Evolutionary conservation across 2,113 vertebrate species (phyloP).

Genomic region (Pangasianodon hypophthalmus): DNA sequence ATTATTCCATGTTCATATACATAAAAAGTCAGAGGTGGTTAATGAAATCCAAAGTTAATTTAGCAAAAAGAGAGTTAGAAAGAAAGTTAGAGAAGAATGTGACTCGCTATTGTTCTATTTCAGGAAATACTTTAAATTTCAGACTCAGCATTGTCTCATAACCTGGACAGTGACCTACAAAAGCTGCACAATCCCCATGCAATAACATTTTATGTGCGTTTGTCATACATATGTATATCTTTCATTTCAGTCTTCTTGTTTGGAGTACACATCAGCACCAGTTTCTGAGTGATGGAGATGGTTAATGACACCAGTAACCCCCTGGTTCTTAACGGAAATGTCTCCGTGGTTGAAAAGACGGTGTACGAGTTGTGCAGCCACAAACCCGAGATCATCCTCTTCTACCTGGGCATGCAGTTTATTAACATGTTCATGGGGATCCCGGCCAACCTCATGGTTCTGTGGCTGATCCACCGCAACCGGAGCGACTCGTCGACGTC

Average conservation of each 20-base stretch:
- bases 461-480: constrained; percentile 73
- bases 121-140: background rate
- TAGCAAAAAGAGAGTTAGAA: background rate
- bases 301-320: constrained; percentile 58
- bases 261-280: background rate
- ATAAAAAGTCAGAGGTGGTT: too few species aligned
- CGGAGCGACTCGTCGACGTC: constrained; percentile 71
- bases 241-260: constrained; percentile 6
- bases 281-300: constrained; percentile 55
- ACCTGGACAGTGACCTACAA: background rate
- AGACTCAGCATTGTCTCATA: background rate
- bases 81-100: background rate
- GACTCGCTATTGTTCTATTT: background rate
- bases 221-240: background rate
- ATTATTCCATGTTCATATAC: background rate
- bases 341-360: constrained; percentile 33
- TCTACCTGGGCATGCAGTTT: constrained; percentile 73
- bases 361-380: constrained; percentile 62
- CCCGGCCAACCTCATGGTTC: constrained; percentile 73
- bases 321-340: constrained; percentile 54
- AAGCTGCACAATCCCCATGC: background rate
- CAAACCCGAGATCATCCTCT: constrained; percentile 67
- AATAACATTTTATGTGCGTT: background rate
- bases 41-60: too few species aligned
- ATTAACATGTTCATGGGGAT: constrained; percentile 77